Base-by-base conservation (phyloP, 2,113 vertebrate genomes). In the Amblyornis subalaris region DNA sequence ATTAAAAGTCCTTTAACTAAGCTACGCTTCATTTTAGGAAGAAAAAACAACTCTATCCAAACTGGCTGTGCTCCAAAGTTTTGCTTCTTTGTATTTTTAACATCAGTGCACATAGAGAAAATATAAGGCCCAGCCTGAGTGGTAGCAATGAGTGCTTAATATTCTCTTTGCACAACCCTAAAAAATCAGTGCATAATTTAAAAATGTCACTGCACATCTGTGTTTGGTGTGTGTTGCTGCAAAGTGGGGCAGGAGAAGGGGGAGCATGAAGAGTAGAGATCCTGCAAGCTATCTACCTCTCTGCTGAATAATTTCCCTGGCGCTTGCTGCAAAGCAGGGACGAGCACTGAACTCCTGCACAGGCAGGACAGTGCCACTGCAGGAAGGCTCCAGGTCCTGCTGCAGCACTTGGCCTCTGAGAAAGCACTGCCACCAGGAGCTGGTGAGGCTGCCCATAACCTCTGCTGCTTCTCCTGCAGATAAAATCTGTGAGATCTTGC, bases 121-220 rank as follows among this genome's bases (percentile, higher is more conserved):
- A 86, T 36, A 60, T 14, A 57, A 85, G 64, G 51, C n/a, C 15
- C 28, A 15, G 45, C 24, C 50, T 31, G 38, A 88, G 85, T 7
- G 6, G 75, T 24, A 80, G 54, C 73, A 64, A 12, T 25, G 53
- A 72, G 47, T 35, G n/a, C 40, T 92, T 86, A 87, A 91, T 64
- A 77, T 93, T 75, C 65, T 58, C 38, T 88, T 74, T 87, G 78
- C 78, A 66, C 72, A 88, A 77, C 33, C 78, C 89, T 61, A 93
- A 83, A 55, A 88, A 82, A 90, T 86, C 61, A 66, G 70, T 74
- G 62, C 71, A 36, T 54, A 36, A 70, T 80, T 93, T 62, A 23
- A 87, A 95, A 90, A 96, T 89, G 91, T 82, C 88, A 82, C 75
- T 72, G 54, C 89, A 85, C 88, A 79, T 92, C 84, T 91, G 82